Percentiles rank a stretch among this genome's conserved stretches.
These are phyloP conservation scores for Saccostrea glomerata DNA, from an alignment of 1,140 invertebrate species.

Conservation along the genomic window DNA sequence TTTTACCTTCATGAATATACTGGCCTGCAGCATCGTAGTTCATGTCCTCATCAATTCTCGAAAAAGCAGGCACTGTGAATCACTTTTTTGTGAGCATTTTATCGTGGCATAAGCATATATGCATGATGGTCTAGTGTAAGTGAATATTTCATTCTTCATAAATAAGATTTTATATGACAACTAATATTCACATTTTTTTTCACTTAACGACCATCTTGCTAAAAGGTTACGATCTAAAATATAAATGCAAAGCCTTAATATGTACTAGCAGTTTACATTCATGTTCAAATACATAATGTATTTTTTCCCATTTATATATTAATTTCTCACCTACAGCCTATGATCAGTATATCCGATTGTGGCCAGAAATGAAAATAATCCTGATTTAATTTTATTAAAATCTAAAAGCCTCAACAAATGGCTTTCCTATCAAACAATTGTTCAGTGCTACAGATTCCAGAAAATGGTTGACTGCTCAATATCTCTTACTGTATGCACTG, in stretches of 20 bases:
- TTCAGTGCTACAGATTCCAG: conserved; percentile 14
- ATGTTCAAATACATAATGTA: background rate
- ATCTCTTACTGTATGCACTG: conserved; percentile 2
- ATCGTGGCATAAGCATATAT: too few relatives aligned
- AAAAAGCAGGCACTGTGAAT: too few relatives aligned
- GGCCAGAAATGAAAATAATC: background rate
- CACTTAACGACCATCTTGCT: too few relatives aligned
- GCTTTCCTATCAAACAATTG: background rate
- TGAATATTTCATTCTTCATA: too few relatives aligned
- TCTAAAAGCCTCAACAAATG: conserved; percentile 10
- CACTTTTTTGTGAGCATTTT: too few relatives aligned
- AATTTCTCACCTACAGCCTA: background rate
- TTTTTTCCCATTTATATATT: background rate
- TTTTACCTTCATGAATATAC: too few relatives aligned
- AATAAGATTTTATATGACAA: too few relatives aligned
- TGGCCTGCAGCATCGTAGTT: too few relatives aligned
- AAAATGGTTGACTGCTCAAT: conserved; percentile 36
- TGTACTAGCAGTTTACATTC: background rate
- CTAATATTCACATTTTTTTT: too few relatives aligned
- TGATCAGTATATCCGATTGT: background rate
- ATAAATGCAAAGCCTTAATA: background rate
- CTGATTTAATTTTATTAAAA: background rate
- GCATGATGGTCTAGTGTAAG: too few relatives aligned
- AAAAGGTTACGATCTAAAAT: too few relatives aligned
- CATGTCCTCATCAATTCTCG: too few relatives aligned